Base-by-base conservation (phyloP, 2,113 vertebrate species). In the Oncorhynchus mykiss region DNA sequence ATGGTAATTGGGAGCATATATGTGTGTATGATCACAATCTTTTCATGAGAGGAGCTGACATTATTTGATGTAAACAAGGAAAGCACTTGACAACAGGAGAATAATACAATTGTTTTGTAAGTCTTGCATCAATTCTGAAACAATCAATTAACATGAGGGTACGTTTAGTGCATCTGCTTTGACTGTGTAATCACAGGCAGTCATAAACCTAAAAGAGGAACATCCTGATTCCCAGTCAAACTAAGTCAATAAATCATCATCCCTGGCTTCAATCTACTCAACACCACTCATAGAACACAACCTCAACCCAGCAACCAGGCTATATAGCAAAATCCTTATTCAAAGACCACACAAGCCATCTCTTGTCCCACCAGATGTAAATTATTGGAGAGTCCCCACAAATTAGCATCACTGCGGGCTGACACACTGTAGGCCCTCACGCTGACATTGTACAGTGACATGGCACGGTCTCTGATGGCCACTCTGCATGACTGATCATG, bases 401-500 rank as follows among this genome's bases (percentile, higher is more conserved):
- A 57, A 20, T 57, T 14, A 57, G 54, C 54, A 57, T 20, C 16
- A 57, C 16, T 57, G 54, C 18, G 5, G 54, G 13, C 54, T 57
- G 6, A 6, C 54, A 57, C 54, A 57, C 54, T 45, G 9, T 45
- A 45, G 13, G 25, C 12, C 13, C 22, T 16, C 11, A 22, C 1
- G 22, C 39, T 3, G 14, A 51, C 27, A 60, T 45, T 73, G 27
- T 48, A 14, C 65, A 20, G 34, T 48, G 60, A 51, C 12, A 5
- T 49, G 12, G 31, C 12, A 27, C n/a, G 27, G 20, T 62, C 72
- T 66, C 24, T 34, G 34, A 69, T 24, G 13, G 49, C 20, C 71
- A 67, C 11, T 67, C 67, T 79, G 78, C 65, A 79, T 49, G 34
- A 76, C 54, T 78, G 75, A 73, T 27, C 57, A 25, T 31, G 8